Evolutionary conservation across 2,888 invertebrate genomes (phyloP), one percentile per base, ranked within the genome.

Genomic region (Acanthosoma haemorrhoidale): DNA sequence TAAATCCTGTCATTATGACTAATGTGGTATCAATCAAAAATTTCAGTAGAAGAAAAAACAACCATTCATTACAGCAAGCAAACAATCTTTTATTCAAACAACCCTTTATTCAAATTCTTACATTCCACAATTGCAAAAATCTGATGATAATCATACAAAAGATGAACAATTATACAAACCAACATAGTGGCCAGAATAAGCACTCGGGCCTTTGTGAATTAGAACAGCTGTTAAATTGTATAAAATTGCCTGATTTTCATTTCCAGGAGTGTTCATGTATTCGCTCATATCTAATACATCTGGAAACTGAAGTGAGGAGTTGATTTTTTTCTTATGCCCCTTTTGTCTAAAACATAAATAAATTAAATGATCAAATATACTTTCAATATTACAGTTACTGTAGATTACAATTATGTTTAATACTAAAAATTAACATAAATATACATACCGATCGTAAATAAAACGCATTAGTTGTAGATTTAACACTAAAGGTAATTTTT

Each of bases 121-220:
- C n/a, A n/a, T n/a, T n/a, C n/a, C n/a, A n/a, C n/a, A n/a, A n/a
- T n/a, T n/a, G n/a, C n/a, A n/a, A n/a, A n/a, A n/a, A n/a, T n/a
- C n/a, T n/a, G n/a, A n/a, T n/a, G n/a, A n/a, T n/a, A n/a, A n/a
- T n/a, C n/a, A n/a, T n/a, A n/a, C n/a, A n/a, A 51, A n/a, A 29
- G 25, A 51, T 25, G 13, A 51, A n/a, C n/a, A n/a, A 51, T 51
- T 25, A 25, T 51, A 80, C 78, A 78, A 79, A 75, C 83, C 80
- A 77, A 87, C 82, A 77, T 88, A 88, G 78, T 88, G 88, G 1
- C 88, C 88, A 63, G 86, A 86, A 76, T 86, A 83, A 5, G 87
- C 86, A 70, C 84, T 85, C 15, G 81, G 82, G 2, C 88, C 88
- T 75, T 85, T 84, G 76, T 88, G 88, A 73, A 87, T 85, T 57